phyloP scores from a whole-genome alignment of 2,113 vertebrate species.

The Gymnobelideus leadbeateri region DNA sequence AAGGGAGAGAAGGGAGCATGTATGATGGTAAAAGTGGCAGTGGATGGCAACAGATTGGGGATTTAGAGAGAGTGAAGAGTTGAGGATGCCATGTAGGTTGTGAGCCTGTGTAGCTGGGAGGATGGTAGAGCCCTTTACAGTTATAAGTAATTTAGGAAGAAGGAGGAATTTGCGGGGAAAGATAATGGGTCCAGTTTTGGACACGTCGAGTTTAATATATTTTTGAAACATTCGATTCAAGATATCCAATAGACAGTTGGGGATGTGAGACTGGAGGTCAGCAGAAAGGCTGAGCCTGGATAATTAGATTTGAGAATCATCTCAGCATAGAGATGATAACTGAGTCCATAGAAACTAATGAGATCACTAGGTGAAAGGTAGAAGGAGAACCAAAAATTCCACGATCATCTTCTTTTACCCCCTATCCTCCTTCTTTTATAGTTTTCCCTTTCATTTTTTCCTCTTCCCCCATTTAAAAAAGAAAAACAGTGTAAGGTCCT shows the following conservation, averaged over 20 bases:
- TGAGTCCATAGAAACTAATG: not conserved
- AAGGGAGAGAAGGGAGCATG: not conserved
- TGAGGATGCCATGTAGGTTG: not conserved
- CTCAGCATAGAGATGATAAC: not conserved
- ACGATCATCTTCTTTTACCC: constrained; percentile 19
- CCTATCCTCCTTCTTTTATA: constrained; percentile 3
- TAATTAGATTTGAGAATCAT: not conserved
- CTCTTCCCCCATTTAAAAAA: constrained; percentile 19
- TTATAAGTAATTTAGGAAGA: not conserved
- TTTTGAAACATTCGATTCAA: not conserved
- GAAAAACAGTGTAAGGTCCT: constrained; percentile 5
- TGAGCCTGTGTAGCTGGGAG: not conserved
- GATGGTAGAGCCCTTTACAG: not conserved
- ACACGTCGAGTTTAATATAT: not conserved
- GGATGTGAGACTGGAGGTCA: not conserved
- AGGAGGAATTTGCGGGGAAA: not conserved
- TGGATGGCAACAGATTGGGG: not conserved
- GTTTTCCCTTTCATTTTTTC: constrained; percentile 23
- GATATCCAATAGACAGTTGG: not conserved
- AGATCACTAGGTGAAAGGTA: not conserved
- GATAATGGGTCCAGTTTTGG: not conserved
- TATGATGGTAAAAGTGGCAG: not conserved
- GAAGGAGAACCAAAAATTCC: not conserved
- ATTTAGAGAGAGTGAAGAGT: not conserved
- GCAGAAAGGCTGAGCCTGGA: not conserved